phyloP scores from a whole-genome alignment of 2,888 invertebrate genomes.

The Xylota sylvarum region DNA sequence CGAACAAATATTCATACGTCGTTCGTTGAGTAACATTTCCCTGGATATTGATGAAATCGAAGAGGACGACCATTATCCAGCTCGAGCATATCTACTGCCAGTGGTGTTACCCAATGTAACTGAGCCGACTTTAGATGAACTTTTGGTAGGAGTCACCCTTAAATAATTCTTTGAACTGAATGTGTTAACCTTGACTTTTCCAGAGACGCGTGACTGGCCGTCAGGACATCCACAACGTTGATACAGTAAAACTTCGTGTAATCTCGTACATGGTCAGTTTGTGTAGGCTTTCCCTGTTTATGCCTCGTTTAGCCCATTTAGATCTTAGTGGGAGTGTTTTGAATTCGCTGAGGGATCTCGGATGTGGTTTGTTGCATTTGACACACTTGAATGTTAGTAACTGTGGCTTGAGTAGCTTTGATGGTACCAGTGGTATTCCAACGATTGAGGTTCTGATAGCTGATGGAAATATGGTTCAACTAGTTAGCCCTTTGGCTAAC shows the following conservation, averaged over 20 bases:
- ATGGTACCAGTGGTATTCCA: slow-evolving; percentile 89
- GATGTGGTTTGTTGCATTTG: slow-evolving; percentile 87
- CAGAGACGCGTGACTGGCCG: slow-evolving; percentile 85
- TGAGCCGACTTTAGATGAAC: slow-evolving; percentile 87
- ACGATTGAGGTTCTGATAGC: slow-evolving; percentile 88
- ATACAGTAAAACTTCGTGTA: slow-evolving; percentile 88
- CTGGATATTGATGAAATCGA: slow-evolving; percentile 81
- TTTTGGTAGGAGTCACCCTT: slow-evolving; percentile 85
- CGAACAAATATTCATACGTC: slow-evolving; percentile 51
- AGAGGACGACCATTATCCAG: slow-evolving; percentile 81
- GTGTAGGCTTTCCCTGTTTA: slow-evolving; percentile 87
- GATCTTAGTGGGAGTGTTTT: slow-evolving; percentile 89
- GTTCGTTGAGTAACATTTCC: slow-evolving; percentile 53
- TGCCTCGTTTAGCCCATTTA: slow-evolving; percentile 87
- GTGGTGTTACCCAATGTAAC: slow-evolving; percentile 86
- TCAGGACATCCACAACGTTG: slow-evolving; percentile 85
- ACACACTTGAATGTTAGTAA: slow-evolving; percentile 86
- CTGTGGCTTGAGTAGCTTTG: slow-evolving; percentile 88
- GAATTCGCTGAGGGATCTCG: slow-evolving; percentile 89
- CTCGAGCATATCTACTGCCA: slow-evolving; percentile 86
- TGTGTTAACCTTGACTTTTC: slow-evolving; percentile 48
- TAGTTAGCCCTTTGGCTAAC: slow-evolving; percentile 87
- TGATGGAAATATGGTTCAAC: slow-evolving; percentile 87
- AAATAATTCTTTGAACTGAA: not conserved
- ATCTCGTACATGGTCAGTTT: slow-evolving; percentile 88